Evolutionary conservation across 1,140 invertebrate species (phyloP).

Genomic region (Calliphora vicina): DNA sequence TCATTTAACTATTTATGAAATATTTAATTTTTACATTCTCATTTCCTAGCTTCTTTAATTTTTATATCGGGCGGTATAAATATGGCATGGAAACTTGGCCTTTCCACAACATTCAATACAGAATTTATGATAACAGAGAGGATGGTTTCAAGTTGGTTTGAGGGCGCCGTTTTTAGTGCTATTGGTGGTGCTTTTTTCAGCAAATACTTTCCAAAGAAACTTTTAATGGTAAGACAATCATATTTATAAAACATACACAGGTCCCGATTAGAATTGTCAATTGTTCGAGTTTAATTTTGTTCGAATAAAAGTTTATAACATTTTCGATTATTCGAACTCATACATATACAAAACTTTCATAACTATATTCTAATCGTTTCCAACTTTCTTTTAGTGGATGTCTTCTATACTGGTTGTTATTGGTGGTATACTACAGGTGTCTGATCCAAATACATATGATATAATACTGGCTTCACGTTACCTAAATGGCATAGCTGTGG

Average conservation of each 20-base stretch:
- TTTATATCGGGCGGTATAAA: slow-evolving; percentile 57
- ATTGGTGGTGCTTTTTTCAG: slow-evolving; percentile 42
- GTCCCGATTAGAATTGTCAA: too few relatives aligned
- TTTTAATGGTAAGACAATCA: slow-evolving; percentile 48
- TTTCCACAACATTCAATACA: slow-evolving; percentile 34
- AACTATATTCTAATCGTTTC: background rate
- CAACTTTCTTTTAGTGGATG: slow-evolving; percentile 41
- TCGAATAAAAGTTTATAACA: too few relatives aligned
- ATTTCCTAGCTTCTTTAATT: slow-evolving; percentile 44
- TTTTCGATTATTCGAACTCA: too few relatives aligned
- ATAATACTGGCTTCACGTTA: slow-evolving; percentile 51
- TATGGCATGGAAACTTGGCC: slow-evolving; percentile 48
- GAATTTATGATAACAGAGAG: slow-evolving; percentile 36
- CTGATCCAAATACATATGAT: slow-evolving; percentile 40
- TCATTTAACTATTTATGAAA: too few relatives aligned
- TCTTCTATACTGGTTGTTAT: slow-evolving; percentile 48
- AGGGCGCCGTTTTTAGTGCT: slow-evolving; percentile 48
- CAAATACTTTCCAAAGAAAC: slow-evolving; percentile 47
- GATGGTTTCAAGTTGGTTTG: slow-evolving; percentile 47
- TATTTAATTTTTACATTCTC: background rate
- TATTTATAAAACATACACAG: background rate
- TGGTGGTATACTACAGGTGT: slow-evolving; percentile 49
- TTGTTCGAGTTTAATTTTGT: too few relatives aligned
- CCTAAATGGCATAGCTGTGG: slow-evolving; percentile 55
- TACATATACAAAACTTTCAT: too few relatives aligned